Base-by-base conservation (phyloP, 2,888 invertebrate species). In the Elysia crispata region DNA sequence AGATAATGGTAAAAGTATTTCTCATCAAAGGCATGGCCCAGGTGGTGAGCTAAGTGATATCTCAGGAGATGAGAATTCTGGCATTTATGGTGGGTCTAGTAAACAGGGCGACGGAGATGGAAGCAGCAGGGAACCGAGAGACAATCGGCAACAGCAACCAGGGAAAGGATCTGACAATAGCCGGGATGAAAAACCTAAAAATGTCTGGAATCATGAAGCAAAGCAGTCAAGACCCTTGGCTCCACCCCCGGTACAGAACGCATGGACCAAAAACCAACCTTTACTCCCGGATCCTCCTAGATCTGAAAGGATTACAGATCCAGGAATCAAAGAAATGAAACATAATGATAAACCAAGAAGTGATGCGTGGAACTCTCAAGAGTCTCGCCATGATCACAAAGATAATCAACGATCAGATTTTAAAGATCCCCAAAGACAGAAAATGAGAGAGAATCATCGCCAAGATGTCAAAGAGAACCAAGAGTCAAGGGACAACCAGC, bases 11-110 rank as follows among this genome's bases (percentile, higher is more conserved):
- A 62, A 72, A 70, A 41, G 77, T 60, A 78, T n/a, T n/a, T n/a
- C n/a, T n/a, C n/a, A n/a, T n/a, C n/a, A n/a, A n/a, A n/a, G 77
- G 54, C 62, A 62, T 50, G 49, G 64, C 33, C 87, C 85, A 18
- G 84, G 85, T 67, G 88, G 87, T 83, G 87, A 88, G 60, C 87
- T 87, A 31, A 88, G 88, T 82, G 89, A 89, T 81, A 85, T 84
- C 6, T 88, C 88, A 49, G 88, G 86, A 6, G 91, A 91, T 80
- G 91, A 60, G 60, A 60, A 60, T 6, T 20, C 20, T 60, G 60
- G 60, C 60, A 5, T 5, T 23, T 20, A 60, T 60, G 60, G 20
- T 23, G n/a, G 60, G n/a, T 15, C 60, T 18, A 60, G 60, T 15
- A 23, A 23, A 15, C 20, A 60, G 5, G 60, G 60, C 5, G 60